Evolutionary conservation across 1,140 invertebrate genomes (phyloP), one percentile per base, ranked within the genome.

Genomic region (Penaeus indicus): DNA sequence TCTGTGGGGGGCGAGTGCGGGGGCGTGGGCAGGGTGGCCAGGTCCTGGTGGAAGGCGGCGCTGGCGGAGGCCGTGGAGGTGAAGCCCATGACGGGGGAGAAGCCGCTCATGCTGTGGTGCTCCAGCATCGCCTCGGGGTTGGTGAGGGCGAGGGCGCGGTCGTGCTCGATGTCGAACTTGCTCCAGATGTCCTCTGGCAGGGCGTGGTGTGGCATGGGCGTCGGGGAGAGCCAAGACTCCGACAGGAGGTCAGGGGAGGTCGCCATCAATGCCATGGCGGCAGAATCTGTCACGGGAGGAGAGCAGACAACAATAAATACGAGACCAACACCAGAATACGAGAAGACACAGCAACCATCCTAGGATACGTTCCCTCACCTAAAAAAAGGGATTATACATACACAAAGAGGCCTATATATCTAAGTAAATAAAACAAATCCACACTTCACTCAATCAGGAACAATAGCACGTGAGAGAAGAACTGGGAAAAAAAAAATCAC

Each of bases 1-100:
- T 89, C 88, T 54, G 88, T 85, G 27, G 88, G 83, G 18, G 88
- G 88, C 11, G 88, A 89, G 88, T 85, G 88, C 80, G 88, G 88
- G 62, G 88, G 88, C 10, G 88, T 89, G 72, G 88, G 88, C 5
- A 79, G 82, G 13, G 64, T 47, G 32, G 27, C 47, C 42, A 82
- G 42, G 27, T 60, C 19, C 19, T 62, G 25, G n/a, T 32, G 69
- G 54, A 25, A 7, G 27, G 11, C 19, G 27, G 27, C 47, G 13
- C 22, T n/a, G 18, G 13, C 42, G 13, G 11, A 21, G 18, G 19
- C 42, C n/a, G 13, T 32, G 18, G 27, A 60, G 64, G 21, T 54
- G 67, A 11, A 38, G 4, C 85, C 85, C 61, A 86, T 80, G 10
- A 67, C 85, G 10, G 78, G 21, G 11, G 63, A n/a, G 61, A 64